Percentiles rank a stretch among this genome's conserved stretches.
Evolutionary conservation across 2,797 vertebrate genomes (phyloP).

Genomic region (Anabacerthia variegaticeps): DNA sequence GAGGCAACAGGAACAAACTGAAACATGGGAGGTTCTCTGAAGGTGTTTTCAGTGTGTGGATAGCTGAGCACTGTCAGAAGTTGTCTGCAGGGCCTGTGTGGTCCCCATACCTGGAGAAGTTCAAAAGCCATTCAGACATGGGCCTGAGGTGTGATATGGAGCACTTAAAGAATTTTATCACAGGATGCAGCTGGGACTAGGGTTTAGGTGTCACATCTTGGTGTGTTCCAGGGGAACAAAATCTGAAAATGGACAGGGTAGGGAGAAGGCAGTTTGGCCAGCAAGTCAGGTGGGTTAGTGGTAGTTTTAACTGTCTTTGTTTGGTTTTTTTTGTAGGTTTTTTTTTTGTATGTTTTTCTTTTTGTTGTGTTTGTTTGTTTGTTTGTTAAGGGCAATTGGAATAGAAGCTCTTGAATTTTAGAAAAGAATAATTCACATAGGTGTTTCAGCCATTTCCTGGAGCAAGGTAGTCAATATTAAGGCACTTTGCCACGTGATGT

Average conservation of each 20-base stretch:
- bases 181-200: background rate
- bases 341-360: too few species aligned
- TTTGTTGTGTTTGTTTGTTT: too few species aligned
- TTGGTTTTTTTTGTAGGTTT: too few species aligned
- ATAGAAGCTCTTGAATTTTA: background rate
- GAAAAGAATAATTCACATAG: background rate
- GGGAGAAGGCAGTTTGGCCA: background rate
- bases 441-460: background rate
- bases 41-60: background rate
- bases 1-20: background rate
- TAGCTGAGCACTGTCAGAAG: background rate
- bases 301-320: background rate
- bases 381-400: rapidly evolving
- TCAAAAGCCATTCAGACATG: background rate
- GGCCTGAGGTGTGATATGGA: background rate
- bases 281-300: background rate
- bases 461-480: background rate
- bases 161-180: background rate
- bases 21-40: background rate
- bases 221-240: background rate
- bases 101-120: background rate
- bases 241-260: background rate
- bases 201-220: background rate
- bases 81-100: background rate
- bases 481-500: background rate